Evolutionary conservation across 2,113 vertebrate species (phyloP), one percentile per base, ranked within the genome.

Genomic region (Erinaceus europaeus): DNA sequence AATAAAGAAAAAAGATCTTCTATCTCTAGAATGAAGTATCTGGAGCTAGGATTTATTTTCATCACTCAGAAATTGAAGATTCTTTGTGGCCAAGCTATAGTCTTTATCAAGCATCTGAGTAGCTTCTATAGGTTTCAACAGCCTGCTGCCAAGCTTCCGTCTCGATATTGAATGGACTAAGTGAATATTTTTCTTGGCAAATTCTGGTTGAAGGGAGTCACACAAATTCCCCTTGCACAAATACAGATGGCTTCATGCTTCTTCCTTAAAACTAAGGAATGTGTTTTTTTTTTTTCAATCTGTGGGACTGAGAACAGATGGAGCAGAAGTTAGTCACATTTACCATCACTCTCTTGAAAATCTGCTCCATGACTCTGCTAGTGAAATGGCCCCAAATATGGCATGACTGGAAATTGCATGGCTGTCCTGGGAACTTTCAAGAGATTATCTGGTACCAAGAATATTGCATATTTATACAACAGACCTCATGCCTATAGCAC

Each of bases 221-320:
- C 78, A 71, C 34, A 77, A 90, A 65, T 86, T 87, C 2, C 36
- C 18, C 50, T 86, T 52, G 32, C 34, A 59, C 38, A 78, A 92
- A 74, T 88, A 44, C 69, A 88, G 93, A 84, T 92, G 89, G 53
- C 34, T 91, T 90, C 69, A 42, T 73, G 55, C n/a, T 74, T 78
- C 14, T 5, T 88, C 29, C 59, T 92, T 91, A 89, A 92, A 50
- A 78, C 25, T 40, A 17, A 74, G 27, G 68, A 78, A 86, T 90
- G 69, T 90, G 84, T 91, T 87, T 95, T 38, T 90, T 91, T 87
- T 95, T 38, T 90, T 93, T 75, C 7, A 79, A 46, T 90, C 61
- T 87, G 65, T 91, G 71, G 32, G 12, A 40, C 29, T 89, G 73
- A 73, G 67, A 92, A 85, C 67, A 94, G 84, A 86, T 71, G 38